phyloP scores from a whole-genome alignment of 2,888 invertebrate species.

The Megastigmus dorsalis region DNA sequence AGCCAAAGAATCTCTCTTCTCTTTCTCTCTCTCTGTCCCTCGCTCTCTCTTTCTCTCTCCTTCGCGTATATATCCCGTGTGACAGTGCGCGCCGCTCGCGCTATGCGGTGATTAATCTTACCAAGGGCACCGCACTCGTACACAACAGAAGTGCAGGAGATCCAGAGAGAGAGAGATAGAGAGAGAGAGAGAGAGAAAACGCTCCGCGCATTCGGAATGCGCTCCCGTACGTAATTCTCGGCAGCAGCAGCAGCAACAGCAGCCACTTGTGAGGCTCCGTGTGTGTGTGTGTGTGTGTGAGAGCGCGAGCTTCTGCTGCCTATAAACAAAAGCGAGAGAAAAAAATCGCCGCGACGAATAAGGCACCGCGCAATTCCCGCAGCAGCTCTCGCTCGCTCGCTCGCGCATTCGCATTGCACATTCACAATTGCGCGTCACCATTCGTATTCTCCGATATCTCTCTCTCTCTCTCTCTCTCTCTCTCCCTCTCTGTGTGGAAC shows the following conservation, averaged over 20 bases:
- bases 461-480: constrained; percentile 13
- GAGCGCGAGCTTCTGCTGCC: constrained; percentile 13
- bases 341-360: constrained; percentile 59
- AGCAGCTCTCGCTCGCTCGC: too few species aligned
- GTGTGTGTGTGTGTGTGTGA: too few species aligned
- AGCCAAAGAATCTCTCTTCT: too few species aligned
- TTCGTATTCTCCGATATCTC: constrained; percentile 37
- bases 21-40: background rate
- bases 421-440: constrained; percentile 45
- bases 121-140: constrained; percentile 65
- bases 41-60: background rate
- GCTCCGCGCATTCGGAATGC: constrained; percentile 70
- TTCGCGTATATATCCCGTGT: background rate
- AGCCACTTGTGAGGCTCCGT: too few species aligned
- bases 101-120: constrained; percentile 69
- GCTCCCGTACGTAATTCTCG: constrained; percentile 61
- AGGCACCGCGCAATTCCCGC: constrained; percentile 61
- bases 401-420: constrained; percentile 51
- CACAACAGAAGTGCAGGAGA: too few species aligned
- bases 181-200: constrained; percentile 50
- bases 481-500: background rate
- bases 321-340: constrained; percentile 60
- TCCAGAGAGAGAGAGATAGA: constrained; percentile 1
- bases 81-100: constrained; percentile 52
- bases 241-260: constrained; percentile 53